A percentile compares a stretch with the other conserved stretches of the same genome.
These are phyloP conservation scores for Entomyzon cyanotis DNA, from an alignment of 2,113 vertebrate species.

Conservation along the genomic window DNA sequence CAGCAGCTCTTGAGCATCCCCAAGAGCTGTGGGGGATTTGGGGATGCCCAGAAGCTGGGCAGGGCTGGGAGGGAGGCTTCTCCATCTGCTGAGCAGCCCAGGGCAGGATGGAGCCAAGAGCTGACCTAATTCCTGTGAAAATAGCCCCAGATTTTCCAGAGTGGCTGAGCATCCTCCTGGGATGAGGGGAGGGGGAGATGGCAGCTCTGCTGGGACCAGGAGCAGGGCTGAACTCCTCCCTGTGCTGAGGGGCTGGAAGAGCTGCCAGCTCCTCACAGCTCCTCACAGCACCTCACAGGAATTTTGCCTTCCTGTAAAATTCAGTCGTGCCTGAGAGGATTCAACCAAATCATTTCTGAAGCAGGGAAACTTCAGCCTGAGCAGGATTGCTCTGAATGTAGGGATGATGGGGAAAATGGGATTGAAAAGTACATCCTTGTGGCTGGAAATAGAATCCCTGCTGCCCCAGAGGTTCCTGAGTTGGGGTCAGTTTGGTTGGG, in stretches of 20 bases:
- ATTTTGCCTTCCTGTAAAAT: not conserved
- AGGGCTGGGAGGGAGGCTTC: not conserved
- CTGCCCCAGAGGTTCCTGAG: not conserved
- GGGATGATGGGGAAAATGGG: not conserved
- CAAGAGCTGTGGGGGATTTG: not conserved
- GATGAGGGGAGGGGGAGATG: not conserved
- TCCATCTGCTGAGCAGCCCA: slow-evolving; percentile 49
- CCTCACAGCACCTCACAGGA: not conserved
- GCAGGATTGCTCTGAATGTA: not conserved
- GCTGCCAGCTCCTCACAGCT: not conserved
- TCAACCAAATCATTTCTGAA: not conserved
- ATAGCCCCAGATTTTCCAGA: not conserved
- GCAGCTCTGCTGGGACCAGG: not conserved
- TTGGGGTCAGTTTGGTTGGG: not conserved
- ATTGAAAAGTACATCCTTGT: not conserved
- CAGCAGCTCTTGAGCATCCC: not conserved
- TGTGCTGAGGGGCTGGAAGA: not conserved
- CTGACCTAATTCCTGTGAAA: slow-evolving; percentile 25
- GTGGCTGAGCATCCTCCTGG: not conserved
- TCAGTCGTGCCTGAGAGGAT: not conserved
- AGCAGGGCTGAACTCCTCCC: rapidly evolving
- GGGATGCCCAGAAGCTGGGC: not conserved
- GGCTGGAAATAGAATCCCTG: not conserved
- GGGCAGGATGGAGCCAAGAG: slow-evolving; percentile 20
- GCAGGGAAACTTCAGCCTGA: not conserved